These are phyloP conservation scores for Arothron firmamentum DNA, from an alignment of 2,113 vertebrate species.

Conservation along the genomic window DNA sequence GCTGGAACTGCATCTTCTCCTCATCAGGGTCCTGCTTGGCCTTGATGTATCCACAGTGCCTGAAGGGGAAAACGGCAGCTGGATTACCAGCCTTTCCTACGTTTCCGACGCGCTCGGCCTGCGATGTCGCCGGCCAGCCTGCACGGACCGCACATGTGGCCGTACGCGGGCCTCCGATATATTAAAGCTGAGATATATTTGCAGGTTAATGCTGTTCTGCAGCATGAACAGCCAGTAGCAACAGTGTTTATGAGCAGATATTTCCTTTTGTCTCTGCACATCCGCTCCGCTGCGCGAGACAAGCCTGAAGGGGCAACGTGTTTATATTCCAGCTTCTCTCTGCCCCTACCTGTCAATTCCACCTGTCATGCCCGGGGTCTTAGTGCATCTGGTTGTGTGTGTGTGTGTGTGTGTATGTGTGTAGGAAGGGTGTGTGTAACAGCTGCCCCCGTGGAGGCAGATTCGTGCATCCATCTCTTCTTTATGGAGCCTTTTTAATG, in stretches of 20 bases:
- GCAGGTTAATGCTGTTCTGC: neutral
- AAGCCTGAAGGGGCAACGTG: constrained; percentile 18
- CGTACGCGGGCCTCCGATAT: constrained; percentile 8
- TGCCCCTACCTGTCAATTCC: constrained; percentile 22
- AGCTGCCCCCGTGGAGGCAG: constrained; percentile 20
- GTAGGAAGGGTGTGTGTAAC: constrained; percentile 1
- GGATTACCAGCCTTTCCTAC: neutral
- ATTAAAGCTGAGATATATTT: constrained; percentile 25
- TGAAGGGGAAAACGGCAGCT: constrained; percentile 46
- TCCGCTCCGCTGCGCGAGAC: constrained; percentile 9
- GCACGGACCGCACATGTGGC: neutral
- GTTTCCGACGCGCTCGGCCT: no score
- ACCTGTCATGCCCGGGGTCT: neutral
- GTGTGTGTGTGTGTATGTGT: constrained; percentile 18
- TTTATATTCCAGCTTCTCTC: constrained; percentile 17
- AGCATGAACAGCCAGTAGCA: constrained; percentile 2
- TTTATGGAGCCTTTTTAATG: constrained; percentile 37
- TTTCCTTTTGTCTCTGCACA: constrained; percentile 23
- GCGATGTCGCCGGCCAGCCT: no score
- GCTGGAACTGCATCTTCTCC: constrained; percentile 84
- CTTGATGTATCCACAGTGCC: constrained; percentile 83
- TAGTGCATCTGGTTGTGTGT: constrained; percentile 8
- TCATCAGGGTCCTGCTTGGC: constrained; percentile 83
- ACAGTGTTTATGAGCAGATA: constrained; percentile 9
- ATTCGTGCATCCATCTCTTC: constrained; percentile 19